Percentiles rank a stretch among this genome's conserved stretches.
Conservation (phyloP, 2,888 invertebrate species). For the Pristionchus arcanus region DNA sequence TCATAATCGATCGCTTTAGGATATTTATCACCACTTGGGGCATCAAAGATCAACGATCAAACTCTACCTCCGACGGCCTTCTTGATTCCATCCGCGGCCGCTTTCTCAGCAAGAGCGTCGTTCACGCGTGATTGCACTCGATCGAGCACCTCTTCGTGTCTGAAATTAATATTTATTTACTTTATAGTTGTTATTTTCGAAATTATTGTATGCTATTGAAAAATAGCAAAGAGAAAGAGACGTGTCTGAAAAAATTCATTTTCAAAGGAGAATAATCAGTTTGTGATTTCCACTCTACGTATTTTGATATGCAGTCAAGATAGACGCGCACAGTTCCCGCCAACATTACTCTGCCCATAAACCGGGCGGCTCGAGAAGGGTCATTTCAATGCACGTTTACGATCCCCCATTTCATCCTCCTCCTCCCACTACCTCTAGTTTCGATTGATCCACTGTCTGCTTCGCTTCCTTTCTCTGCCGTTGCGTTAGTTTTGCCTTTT, state of each 20-base stretch:
- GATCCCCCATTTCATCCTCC: not conserved
- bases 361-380: not conserved
- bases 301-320: no score
- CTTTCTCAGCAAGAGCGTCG: slow-evolving; percentile 62
- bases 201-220: no score
- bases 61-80: slow-evolving; percentile 57
- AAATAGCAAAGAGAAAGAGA: no score
- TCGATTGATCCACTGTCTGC: not conserved
- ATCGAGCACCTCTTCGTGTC: slow-evolving; percentile 63
- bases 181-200: not conserved
- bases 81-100: slow-evolving; percentile 66
- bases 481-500: not conserved
- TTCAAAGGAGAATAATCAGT: no score
- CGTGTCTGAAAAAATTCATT: no score
- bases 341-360: not conserved
- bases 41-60: no score
- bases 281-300: no score
- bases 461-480: not conserved
- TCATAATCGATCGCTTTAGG: no score
- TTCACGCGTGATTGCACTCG: slow-evolving; percentile 65
- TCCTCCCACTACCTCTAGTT: not conserved
- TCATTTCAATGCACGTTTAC: slow-evolving; percentile 3
- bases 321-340: not conserved
- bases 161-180: slow-evolving; percentile 39
- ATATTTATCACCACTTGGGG: no score